Conservation (phyloP, 2,113 vertebrate species). For the Corythoichthys intestinalis region DNA sequence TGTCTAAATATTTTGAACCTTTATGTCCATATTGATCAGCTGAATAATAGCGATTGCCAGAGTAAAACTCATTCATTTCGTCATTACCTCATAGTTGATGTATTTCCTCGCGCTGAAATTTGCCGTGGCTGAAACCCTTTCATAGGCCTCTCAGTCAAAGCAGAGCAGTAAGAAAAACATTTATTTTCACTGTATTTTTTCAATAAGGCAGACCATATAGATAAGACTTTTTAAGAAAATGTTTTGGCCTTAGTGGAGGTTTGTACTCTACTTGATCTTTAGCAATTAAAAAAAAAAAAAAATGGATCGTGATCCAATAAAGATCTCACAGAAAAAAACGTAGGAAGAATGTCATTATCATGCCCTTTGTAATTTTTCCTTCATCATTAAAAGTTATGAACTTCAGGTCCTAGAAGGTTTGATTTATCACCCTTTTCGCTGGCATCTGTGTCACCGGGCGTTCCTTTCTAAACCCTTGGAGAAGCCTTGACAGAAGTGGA, state of each 20-base stretch:
- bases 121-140: no score
- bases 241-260: neutral
- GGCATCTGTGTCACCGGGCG: conserved; percentile 36
- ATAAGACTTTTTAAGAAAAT: neutral
- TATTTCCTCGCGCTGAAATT: no score
- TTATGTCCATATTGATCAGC: no score
- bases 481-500: conserved; percentile 40
- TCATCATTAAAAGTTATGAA: neutral
- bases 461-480: conserved; percentile 36
- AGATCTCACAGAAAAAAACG: neutral
- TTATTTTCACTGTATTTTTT: no score
- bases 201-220: neutral
- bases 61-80: no score
- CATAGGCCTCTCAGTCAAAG: no score
- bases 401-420: neutral
- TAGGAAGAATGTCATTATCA: conserved; percentile 7
- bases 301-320: neutral
- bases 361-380: neutral
- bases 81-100: no score
- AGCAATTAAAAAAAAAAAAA: neutral
- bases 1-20: neutral
- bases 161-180: no score
- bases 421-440: conserved; percentile 3
- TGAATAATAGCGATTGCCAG: no score
- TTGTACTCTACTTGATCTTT: neutral